Evolutionary conservation across 37 sponge, comb jelly and placozoan species (phyloP), one percentile per base, ranked within the genome.

Genomic region (Chondrilla cf. caribensis): DNA sequence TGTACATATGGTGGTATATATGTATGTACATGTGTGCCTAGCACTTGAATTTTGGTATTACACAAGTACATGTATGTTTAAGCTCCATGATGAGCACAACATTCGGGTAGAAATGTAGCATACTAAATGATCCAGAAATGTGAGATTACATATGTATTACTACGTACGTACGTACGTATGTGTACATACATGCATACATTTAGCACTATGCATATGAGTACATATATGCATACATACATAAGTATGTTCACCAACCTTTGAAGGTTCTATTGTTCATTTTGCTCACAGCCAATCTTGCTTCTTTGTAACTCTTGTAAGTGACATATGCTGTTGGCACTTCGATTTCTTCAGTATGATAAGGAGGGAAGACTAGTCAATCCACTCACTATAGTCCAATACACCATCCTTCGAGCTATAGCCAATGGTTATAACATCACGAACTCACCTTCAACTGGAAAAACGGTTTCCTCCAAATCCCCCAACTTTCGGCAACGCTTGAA

Each of bases 221-320:
- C 32, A 33, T 1, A 67, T 29, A 21, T 38, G 38, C 55, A 25
- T 4, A 77, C 15, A 33, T 29, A 67, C 22, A 11, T 3, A 60
- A 24, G 24, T 28, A 81, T 17, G 4, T 8, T 2, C 21, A 73
- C 15, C 21, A 15, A 84, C 83, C 86, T 62, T 79, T 77, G 36
- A 82, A 87, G 21, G 32, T 91, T 58, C 68, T 37, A 19, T 79
- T 80, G 44, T 87, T 88, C 29, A 92, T 79, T 31, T 39, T 42
- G 2, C 31, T 36, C 21, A 92, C 66, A 17, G 93, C 86, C 14
- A 15, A 32, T 31, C 84, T 70, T 58, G 89, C 84, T 0, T 78
- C 84, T 58, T 67, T 67, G 58, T 92, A 81, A 4, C 37, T 79
- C 70, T 41, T 38, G 76, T 70, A 92, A 9, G 73, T 82, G 42